Evolutionary conservation across 2,797 vertebrate species (phyloP), one percentile per base, ranked within the genome.

Genomic region (Anabacerthia variegaticeps): DNA sequence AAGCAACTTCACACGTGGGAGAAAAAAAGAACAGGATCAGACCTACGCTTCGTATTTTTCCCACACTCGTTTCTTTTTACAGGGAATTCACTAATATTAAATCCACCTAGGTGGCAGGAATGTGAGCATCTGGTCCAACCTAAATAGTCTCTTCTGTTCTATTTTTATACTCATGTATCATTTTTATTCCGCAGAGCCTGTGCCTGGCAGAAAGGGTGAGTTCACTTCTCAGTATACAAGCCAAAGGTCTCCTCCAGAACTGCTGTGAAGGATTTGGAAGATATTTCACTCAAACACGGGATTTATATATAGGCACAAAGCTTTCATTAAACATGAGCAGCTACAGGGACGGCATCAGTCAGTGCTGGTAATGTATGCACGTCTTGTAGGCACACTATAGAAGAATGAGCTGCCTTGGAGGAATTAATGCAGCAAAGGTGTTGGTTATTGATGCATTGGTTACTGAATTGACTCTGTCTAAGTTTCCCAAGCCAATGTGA

Each of bases 91-190:
- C 76, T 90, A 39, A 84, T 87, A 88, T 90, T 91, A 92, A 93
- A 96, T 84, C 90, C 84, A 72, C 80, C 87, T 92, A 91, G 87
- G 92, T 94, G 93, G 92, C 93, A 95, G 93, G 90, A 97, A 74
- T 95, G 68, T 84, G 92, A 97, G 93, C 95, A 97, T 92, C 91
- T 97, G 96, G 92, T 96, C 88, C 80, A 88, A 75, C 93, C 63
- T 81, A 96, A 95, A 94, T 97, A 96, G 93, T 72, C 82, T 89
- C 87, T 81, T 94, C 92, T 92, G 68, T 96, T 96, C 96, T 97
- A 96, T 97, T 97, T 97, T 96, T 97, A 93, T 82, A 94, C 49
- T 55, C 49, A 3, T 84, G 69, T 89, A 85, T 89, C 78, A 88
- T 95, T 94, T 95, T 96, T 93, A 95, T 93, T 96, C 95, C 68